These are phyloP conservation scores for Bursaphelenchus mucronatus DNA, from an alignment of 1,140 invertebrate species.

Conservation along the genomic window DNA sequence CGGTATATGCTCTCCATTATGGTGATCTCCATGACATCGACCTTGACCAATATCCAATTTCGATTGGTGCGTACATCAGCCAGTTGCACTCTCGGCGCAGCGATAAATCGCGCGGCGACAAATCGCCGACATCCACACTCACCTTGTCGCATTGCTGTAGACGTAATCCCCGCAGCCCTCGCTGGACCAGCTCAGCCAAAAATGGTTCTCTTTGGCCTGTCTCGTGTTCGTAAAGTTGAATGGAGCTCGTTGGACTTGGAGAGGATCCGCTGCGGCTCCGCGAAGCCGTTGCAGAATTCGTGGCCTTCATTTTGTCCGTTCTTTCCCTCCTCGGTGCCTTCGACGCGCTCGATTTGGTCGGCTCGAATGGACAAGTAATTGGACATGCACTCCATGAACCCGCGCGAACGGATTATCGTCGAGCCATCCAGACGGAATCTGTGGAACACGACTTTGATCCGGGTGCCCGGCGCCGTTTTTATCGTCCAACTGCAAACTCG, in stretches of 20 bases:
- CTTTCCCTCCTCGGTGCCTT: conserved; percentile 19
- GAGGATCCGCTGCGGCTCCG: conserved; percentile 33
- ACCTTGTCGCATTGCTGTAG: conserved; percentile 32
- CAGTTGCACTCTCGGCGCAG: conserved; percentile 44
- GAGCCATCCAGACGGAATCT: conserved; percentile 38
- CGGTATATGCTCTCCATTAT: not conserved
- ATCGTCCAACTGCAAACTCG: conserved; percentile 48
- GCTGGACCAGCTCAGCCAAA: conserved; percentile 55
- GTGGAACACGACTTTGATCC: conserved; percentile 48
- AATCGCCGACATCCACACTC: conserved; percentile 37
- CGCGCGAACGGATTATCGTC: conserved; percentile 8
- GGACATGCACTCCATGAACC: conserved; percentile 5
- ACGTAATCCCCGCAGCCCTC: conserved; percentile 50
- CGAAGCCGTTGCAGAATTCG: conserved; percentile 29
- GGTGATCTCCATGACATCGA: conserved; percentile 12
- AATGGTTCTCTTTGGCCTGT: conserved; percentile 49
- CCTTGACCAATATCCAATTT: conserved; percentile 38
- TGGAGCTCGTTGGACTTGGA: conserved; percentile 33
- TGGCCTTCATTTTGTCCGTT: conserved; percentile 6
- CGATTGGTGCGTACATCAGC: conserved; percentile 46
- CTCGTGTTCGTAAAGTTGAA: conserved; percentile 30
- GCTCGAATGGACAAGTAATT: conserved; percentile 34
- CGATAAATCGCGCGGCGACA: conserved; percentile 22
- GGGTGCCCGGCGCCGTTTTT: conserved; percentile 42
- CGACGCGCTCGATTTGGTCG: conserved; percentile 20